A percentile compares a stretch with the other conserved stretches of the same genome.
Evolutionary conservation across 2,888 invertebrate species (phyloP).

Genomic region (Tiliacea aurago): DNA sequence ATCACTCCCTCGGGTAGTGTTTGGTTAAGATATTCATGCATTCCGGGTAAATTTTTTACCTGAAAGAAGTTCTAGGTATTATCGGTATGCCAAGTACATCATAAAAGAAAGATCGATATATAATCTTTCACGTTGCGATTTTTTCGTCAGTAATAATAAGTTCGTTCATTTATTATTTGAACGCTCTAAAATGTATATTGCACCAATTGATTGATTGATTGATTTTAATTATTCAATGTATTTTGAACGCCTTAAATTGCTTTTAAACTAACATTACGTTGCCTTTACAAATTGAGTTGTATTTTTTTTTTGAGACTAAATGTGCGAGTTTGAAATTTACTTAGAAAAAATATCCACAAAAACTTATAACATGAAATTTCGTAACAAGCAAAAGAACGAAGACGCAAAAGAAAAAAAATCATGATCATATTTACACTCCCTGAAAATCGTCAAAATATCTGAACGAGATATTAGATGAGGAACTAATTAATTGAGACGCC

Average conservation of each 20-base stretch:
- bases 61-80: conserved; percentile 42
- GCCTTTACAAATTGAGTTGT: not conserved
- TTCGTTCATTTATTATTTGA: not conserved
- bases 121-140: conserved; percentile 1
- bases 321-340: not conserved
- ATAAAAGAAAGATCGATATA: conserved; percentile 22
- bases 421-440: not conserved
- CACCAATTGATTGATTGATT: too few relatives aligned
- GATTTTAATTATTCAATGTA: not conserved
- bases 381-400: not conserved
- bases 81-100: conserved; percentile 24
- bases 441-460: conserved; percentile 1
- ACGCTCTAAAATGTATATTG: too few relatives aligned
- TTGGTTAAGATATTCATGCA: conserved; percentile 68
- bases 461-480: not conserved
- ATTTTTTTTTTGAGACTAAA: not conserved
- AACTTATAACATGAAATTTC: not conserved
- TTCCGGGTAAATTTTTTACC: conserved; percentile 54
- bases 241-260: not conserved
- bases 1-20: conserved; percentile 58
- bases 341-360: not conserved
- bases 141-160: not conserved
- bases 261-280: not conserved
- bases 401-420: not conserved
- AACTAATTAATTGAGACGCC: conserved; percentile 24